Evolutionary conservation across 1,140 invertebrate species (phyloP).

Genomic region (Drosophila pseudoananassae): DNA sequence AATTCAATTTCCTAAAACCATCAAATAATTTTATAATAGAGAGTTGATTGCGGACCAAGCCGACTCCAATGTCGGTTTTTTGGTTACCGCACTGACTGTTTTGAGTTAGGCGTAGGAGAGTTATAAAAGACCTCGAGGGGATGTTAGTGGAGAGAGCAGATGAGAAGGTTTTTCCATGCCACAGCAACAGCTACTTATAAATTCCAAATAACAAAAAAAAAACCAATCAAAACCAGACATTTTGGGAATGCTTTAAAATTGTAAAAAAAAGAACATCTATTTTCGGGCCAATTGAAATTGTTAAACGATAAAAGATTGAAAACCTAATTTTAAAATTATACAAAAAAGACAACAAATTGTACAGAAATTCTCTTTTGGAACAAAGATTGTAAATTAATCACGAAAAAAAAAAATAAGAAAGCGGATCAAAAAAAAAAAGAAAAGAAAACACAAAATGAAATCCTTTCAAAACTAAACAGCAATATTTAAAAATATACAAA

Average conservation of each 20-base stretch:
- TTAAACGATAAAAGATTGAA: constrained; percentile 52
- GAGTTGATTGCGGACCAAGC: constrained; percentile 42
- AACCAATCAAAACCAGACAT: constrained; percentile 40
- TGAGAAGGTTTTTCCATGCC: constrained; percentile 70
- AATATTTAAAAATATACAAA: constrained; percentile 76
- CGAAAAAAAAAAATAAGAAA: constrained; percentile 45
- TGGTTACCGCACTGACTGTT: constrained; percentile 53
- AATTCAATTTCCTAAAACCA: constrained; percentile 56
- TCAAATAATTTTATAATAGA: constrained; percentile 51
- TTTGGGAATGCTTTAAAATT: constrained; percentile 75
- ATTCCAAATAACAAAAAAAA: constrained; percentile 41
- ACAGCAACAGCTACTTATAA: constrained; percentile 41
- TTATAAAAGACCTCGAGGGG: constrained; percentile 44
- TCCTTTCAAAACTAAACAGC: constrained; percentile 60
- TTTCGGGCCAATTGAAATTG: constrained; percentile 75
- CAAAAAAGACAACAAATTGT: constrained; percentile 45
- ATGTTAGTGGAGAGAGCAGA: constrained; percentile 43
- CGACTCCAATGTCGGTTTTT: constrained; percentile 7
- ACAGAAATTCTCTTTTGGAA: constrained; percentile 59
- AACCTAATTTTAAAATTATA: constrained; percentile 65
- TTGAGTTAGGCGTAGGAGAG: constrained; percentile 61
- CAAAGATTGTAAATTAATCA: constrained; percentile 54
- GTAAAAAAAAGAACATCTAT: constrained; percentile 55
- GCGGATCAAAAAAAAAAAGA: constrained; percentile 49
- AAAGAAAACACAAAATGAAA: constrained; percentile 32